Conservation (phyloP, 2,797 vertebrate species). For the Crax fasciolata region DNA sequence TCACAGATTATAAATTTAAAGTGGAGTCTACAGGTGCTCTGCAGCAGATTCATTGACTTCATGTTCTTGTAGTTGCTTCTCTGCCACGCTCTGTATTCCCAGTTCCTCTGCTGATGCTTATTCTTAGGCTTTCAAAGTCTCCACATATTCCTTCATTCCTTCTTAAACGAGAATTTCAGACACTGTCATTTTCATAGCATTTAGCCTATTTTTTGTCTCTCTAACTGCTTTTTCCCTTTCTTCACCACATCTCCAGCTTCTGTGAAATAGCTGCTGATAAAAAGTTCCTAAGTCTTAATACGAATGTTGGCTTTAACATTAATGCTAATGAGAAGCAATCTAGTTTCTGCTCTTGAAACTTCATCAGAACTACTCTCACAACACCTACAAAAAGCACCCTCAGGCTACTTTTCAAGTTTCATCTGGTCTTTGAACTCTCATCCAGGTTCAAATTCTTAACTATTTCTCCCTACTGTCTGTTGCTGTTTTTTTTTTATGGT, state of each 20-base stretch:
- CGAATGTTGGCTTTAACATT: neutral
- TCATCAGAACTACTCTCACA: neutral
- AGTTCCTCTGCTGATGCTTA: neutral
- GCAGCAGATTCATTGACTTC: neutral
- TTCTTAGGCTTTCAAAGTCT: neutral
- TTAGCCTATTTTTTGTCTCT: neutral
- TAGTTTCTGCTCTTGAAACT: neutral
- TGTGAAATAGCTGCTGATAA: neutral
- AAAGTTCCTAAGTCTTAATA: neutral
- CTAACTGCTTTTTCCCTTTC: neutral
- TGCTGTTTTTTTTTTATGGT: neutral
- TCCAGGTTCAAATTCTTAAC: neutral
- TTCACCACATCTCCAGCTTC: neutral
- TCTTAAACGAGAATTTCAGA: neutral
- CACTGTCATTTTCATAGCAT: neutral
- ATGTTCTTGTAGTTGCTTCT: neutral
- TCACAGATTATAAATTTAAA: neutral
- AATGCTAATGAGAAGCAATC: neutral
- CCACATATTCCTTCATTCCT: neutral
- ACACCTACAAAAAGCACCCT: neutral
- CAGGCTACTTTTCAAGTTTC: neutral
- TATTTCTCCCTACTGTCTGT: neutral
- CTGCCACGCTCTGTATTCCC: neutral
- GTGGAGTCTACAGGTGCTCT: neutral
- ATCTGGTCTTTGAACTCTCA: neutral